Conservation (phyloP, 2,888 invertebrate genomes). For the Cephus nigrinus region DNA sequence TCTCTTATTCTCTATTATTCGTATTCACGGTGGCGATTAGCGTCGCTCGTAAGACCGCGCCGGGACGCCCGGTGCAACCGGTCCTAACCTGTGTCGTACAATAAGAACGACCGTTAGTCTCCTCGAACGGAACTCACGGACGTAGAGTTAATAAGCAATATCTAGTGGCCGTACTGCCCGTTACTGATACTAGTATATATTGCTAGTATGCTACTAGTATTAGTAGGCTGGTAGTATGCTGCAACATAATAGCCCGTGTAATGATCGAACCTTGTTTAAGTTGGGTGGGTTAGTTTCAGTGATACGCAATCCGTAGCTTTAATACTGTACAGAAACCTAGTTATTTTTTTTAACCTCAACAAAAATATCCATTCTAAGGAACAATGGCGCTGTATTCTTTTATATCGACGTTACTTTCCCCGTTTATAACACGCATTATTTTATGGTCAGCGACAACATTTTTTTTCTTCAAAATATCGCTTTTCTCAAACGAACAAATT, state of each 20-base stretch:
- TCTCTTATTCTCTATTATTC: neutral
- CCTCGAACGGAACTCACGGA: conserved; percentile 44
- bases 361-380: neutral
- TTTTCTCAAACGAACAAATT: neutral
- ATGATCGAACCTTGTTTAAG: conserved; percentile 36
- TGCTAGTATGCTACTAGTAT: neutral
- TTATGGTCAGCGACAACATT: neutral
- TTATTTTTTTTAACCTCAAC: neutral
- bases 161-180: conserved; percentile 39
- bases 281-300: conserved; percentile 28
- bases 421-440: neutral
- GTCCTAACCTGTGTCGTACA: conserved; percentile 35
- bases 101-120: conserved; percentile 42
- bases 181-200: conserved; percentile 29
- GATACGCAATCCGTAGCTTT: conserved; percentile 33
- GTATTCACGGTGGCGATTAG: neutral
- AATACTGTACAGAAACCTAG: neutral
- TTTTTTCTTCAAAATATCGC: neutral
- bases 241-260: conserved; percentile 42
- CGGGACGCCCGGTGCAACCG: conserved; percentile 43
- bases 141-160: conserved; percentile 62
- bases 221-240: conserved; percentile 10
- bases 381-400: neutral
- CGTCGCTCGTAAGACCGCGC: conserved; percentile 32
- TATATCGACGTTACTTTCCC: neutral